Conservation (phyloP, 2,797 vertebrate genomes). For the Micropoecilia bifurca region DNA sequence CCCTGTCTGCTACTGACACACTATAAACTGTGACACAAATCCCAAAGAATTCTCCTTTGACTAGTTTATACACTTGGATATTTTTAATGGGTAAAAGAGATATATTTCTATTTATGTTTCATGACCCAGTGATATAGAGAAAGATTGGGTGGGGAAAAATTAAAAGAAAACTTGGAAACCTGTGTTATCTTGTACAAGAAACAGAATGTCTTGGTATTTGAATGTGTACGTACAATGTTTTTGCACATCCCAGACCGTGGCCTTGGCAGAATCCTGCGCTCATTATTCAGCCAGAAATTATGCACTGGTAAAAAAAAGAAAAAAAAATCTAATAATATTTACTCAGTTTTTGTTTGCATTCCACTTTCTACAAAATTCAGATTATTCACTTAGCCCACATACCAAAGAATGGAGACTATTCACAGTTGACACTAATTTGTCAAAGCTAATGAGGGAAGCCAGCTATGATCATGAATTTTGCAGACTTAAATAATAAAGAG, state of each 20-base stretch:
- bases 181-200: conserved; percentile 9
- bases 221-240: conserved; percentile 6
- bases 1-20: conserved; percentile 65
- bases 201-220: conserved; percentile 12
- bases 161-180: conserved; percentile 1
- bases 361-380: conserved; percentile 6
- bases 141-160: not conserved
- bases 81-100: conserved; percentile 46
- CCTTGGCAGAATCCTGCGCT: conserved; percentile 28
- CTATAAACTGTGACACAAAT: conserved; percentile 71
- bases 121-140: conserved; percentile 9
- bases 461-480: not conserved
- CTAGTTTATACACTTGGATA: conserved; percentile 57
- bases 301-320: conserved; percentile 16
- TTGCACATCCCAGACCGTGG: conserved; percentile 30
- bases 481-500: conserved; percentile 4
- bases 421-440: not conserved
- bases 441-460: not conserved
- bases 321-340: not conserved
- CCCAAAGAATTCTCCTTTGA: conserved; percentile 60
- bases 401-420: not conserved
- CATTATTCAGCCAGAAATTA: conserved; percentile 20
- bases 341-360: conserved; percentile 13
- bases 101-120: conserved; percentile 22
- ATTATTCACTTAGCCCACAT: not conserved